phyloP scores from a whole-genome alignment of 2,797 vertebrate species.

The Pseudomugil tenellus region DNA sequence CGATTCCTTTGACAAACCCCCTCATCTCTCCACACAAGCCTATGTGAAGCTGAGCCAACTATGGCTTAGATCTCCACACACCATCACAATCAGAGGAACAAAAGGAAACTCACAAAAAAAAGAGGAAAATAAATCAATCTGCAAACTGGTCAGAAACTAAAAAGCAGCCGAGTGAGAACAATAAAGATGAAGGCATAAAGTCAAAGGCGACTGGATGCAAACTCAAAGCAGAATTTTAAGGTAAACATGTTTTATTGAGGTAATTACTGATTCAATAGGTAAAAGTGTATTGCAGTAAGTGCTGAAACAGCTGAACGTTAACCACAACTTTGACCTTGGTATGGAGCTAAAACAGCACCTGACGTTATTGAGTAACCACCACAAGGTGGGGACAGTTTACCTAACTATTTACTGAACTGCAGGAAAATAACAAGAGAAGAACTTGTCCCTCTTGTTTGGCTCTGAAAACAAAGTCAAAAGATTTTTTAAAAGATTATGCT shows the following conservation, averaged over 20 bases:
- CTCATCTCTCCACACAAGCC: conserved; percentile 62
- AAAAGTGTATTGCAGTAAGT: neutral
- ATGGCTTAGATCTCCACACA: conserved; percentile 71
- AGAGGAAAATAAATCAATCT: conserved; percentile 27
- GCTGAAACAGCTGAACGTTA: neutral
- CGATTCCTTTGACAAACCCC: conserved; percentile 75
- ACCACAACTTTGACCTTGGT: too few relatives aligned
- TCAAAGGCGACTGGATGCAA: conserved; percentile 44
- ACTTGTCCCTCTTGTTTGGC: too few relatives aligned
- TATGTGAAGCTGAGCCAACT: conserved; percentile 76
- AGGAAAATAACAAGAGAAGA: too few relatives aligned
- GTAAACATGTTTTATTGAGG: conserved; percentile 32
- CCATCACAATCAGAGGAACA: conserved; percentile 68
- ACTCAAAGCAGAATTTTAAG: conserved; percentile 26
- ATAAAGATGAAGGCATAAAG: conserved; percentile 54
- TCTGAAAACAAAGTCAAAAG: too few relatives aligned
- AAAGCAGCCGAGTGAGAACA: conserved; percentile 60
- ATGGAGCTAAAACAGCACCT: too few relatives aligned
- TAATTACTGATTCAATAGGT: conserved; percentile 9
- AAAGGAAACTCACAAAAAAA: conserved; percentile 54
- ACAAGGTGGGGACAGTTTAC: too few relatives aligned
- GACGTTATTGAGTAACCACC: too few relatives aligned
- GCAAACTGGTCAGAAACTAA: conserved; percentile 57
- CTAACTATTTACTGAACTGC: too few relatives aligned
- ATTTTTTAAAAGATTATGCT: too few relatives aligned